Evolutionary conservation across 2,888 invertebrate species (phyloP).

Genomic region (Lepeophtheirus nordmannii): DNA sequence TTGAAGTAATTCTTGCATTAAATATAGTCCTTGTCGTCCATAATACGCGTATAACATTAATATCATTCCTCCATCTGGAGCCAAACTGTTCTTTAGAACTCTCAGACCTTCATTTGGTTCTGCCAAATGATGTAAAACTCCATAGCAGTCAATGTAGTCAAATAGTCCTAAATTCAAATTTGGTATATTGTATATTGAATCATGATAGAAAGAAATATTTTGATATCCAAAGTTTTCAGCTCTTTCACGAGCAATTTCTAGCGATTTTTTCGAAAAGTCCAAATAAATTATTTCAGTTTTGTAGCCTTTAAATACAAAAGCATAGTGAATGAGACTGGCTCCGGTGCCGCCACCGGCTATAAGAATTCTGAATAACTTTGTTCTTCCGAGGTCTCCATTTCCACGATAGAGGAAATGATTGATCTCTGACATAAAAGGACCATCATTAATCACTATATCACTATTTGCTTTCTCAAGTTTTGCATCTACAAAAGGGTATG

Average conservation of each 20-base stretch:
- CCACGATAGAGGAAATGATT: background rate
- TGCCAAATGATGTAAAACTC: background rate
- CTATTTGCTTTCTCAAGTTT: background rate
- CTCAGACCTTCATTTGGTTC: background rate
- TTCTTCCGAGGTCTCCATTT: background rate
- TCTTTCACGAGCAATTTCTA: background rate
- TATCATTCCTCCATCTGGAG: background rate
- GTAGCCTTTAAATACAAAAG: background rate
- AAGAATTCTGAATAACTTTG: background rate
- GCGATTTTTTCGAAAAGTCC: background rate
- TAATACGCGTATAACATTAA: background rate
- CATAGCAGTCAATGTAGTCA: background rate
- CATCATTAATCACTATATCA: background rate
- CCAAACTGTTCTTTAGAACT: background rate
- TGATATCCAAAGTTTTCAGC: background rate
- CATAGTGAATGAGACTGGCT: background rate
- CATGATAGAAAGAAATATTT: background rate
- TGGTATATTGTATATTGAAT: background rate
- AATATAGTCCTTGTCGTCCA: slow-evolving; percentile 1
- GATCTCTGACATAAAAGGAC: background rate
- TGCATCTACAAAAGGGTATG: background rate
- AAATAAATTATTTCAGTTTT: background rate
- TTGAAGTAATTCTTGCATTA: background rate
- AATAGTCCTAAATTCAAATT: background rate
- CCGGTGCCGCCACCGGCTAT: background rate